phyloP scores from a whole-genome alignment of 2,113 vertebrate species.

The Nibea albiflora region DNA sequence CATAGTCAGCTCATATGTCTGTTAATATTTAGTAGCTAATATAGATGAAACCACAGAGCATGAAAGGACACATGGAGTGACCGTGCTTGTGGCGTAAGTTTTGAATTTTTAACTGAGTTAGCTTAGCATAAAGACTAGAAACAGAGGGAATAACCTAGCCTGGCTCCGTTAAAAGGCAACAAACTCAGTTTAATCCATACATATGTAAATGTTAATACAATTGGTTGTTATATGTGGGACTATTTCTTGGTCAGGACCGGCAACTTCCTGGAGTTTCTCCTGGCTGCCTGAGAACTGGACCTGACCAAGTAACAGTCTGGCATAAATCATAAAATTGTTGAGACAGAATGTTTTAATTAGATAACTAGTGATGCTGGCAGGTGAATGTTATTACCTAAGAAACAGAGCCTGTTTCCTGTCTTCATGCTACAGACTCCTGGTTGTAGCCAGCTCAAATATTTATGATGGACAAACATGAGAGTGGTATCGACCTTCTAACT shows the following conservation, averaged over 20 bases:
- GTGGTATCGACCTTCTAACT: not conserved
- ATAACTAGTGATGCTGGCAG: not conserved
- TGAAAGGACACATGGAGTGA: no score
- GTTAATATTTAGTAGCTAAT: not conserved
- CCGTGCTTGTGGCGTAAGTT: no score
- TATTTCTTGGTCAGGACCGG: not conserved
- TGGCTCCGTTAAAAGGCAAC: not conserved
- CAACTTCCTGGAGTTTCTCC: not conserved
- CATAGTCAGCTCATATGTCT: not conserved
- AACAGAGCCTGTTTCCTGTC: not conserved
- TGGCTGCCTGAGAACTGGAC: not conserved
- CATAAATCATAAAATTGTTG: not conserved
- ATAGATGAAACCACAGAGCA: not conserved
- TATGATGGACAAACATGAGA: not conserved
- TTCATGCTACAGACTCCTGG: not conserved
- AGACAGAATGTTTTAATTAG: not conserved
- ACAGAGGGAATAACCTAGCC: not conserved
- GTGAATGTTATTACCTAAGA: not conserved
- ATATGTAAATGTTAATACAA: not conserved
- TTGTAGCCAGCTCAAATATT: not conserved
- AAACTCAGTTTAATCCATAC: not conserved
- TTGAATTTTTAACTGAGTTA: no score
- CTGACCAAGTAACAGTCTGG: not conserved
- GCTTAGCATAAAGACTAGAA: not conserved
- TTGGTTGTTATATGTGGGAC: not conserved